These are phyloP conservation scores for Sylvilagus bachmani DNA, from an alignment of 2,113 vertebrate species.

Conservation along the genomic window DNA sequence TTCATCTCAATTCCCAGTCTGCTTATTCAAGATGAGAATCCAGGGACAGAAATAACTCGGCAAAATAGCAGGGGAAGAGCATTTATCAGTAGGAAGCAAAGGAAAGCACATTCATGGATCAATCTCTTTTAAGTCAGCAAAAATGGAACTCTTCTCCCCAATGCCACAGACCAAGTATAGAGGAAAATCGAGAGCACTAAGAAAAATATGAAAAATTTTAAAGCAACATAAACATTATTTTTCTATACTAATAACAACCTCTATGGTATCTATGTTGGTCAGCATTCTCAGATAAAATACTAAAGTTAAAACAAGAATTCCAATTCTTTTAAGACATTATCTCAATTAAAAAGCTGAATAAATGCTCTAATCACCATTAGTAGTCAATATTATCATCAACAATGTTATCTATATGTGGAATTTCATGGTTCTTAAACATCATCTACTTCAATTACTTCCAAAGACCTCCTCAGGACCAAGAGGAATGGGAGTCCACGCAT, in stretches of 20 bases:
- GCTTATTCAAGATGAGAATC: conserved; percentile 65
- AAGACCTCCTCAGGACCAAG: neutral
- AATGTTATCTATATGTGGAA: neutral
- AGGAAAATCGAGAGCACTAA: neutral
- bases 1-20: conserved; percentile 56
- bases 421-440: neutral
- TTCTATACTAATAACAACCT: conserved; percentile 5
- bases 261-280: neutral
- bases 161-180: neutral
- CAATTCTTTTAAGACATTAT: neutral
- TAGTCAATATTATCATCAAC: neutral
- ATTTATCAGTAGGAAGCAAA: conserved; percentile 67
- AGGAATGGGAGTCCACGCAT: neutral
- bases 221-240: conserved; percentile 49
- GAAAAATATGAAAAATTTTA: conserved; percentile 56
- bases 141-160: conserved; percentile 32
- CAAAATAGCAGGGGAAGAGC: conserved; percentile 61
- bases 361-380: neutral
- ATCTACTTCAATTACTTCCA: neutral
- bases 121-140: conserved; percentile 71
- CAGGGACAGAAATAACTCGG: conserved; percentile 64
- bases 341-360: conserved; percentile 23
- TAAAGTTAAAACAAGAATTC: conserved; percentile 5
- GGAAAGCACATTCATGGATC: conserved; percentile 63
- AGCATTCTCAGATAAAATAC: neutral